These are phyloP conservation scores for Leucoptera coffeella DNA, from an alignment of 2,888 invertebrate species.

Conservation along the genomic window DNA sequence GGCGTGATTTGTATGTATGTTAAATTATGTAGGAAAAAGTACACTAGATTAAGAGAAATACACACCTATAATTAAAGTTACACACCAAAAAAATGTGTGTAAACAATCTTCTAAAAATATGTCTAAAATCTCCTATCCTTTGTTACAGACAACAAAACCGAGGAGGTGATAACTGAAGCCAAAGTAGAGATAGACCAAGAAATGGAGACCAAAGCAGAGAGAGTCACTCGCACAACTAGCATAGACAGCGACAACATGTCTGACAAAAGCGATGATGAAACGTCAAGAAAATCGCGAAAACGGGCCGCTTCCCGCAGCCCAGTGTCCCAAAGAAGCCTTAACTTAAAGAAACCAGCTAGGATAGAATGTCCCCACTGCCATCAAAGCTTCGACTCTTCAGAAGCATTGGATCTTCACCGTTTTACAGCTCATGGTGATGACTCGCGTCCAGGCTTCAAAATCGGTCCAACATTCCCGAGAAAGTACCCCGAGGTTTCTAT, in stretches of 20 bases:
- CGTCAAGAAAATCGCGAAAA: constrained; percentile 24
- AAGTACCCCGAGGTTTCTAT: constrained; percentile 71
- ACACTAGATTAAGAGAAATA: too few species aligned
- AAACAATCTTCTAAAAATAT: too few species aligned
- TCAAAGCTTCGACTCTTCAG: constrained; percentile 66
- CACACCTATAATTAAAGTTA: too few species aligned
- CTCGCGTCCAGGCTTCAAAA: constrained; percentile 60
- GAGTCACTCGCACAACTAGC: constrained; percentile 28
- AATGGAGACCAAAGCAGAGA: constrained; percentile 23
- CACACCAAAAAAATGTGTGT: too few species aligned
- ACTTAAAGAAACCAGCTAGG: constrained; percentile 25
- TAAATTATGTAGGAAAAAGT: too few species aligned
- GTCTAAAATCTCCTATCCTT: constrained; percentile 21
- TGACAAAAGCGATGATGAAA: constrained; percentile 46
- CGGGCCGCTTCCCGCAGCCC: constrained; percentile 28
- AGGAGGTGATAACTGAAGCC: constrained; percentile 36
- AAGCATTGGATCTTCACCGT: constrained; percentile 65
- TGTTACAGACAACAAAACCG: constrained; percentile 49
- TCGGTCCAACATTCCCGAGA: constrained; percentile 75
- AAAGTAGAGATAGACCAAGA: constrained; percentile 29
- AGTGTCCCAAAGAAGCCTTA: constrained; percentile 25
- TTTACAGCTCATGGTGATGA: constrained; percentile 57
- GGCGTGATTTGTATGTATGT: too few species aligned
- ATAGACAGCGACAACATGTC: constrained; percentile 54
- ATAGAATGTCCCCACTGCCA: constrained; percentile 69